phyloP scores from a whole-genome alignment of 2,797 vertebrate species.

The Enteromius trimaculatus region DNA sequence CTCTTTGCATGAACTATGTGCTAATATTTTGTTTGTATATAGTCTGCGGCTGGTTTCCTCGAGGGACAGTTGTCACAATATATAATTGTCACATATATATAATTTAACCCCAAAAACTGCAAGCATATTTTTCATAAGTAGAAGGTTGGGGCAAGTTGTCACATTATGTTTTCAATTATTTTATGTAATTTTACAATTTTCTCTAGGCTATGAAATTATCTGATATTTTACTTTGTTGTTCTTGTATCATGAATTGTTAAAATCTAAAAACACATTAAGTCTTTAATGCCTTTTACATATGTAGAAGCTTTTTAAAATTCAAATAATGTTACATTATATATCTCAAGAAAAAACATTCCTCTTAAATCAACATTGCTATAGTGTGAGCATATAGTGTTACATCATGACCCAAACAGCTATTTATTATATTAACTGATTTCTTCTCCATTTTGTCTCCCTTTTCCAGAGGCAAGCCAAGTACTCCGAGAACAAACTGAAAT shows the following conservation, averaged over 20 bases:
- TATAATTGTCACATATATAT: too few species aligned
- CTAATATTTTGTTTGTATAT: not conserved
- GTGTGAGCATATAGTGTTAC: not conserved
- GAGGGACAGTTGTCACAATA: not conserved
- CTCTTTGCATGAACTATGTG: not conserved
- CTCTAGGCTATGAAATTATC: not conserved
- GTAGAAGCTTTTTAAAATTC: too few species aligned
- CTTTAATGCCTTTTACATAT: not conserved
- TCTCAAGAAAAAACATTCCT: not conserved
- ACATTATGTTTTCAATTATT: not conserved
- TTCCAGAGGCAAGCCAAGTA: constrained; percentile 97
- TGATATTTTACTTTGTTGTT: not conserved
- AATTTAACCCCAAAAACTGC: not conserved
- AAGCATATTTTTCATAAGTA: not conserved
- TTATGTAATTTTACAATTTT: not conserved
- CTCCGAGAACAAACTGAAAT: constrained; percentile 98
- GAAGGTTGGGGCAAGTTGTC: not conserved
- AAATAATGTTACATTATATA: not conserved
- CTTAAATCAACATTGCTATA: not conserved
- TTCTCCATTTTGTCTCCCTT: constrained; percentile 24
- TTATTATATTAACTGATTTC: not conserved
- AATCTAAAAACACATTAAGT: not conserved
- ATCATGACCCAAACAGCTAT: not conserved
- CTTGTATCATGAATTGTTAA: not conserved
- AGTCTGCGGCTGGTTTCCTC: not conserved